These are phyloP conservation scores for Stenolophus ochropezus DNA, from an alignment of 2,888 invertebrate species.

Conservation along the genomic window DNA sequence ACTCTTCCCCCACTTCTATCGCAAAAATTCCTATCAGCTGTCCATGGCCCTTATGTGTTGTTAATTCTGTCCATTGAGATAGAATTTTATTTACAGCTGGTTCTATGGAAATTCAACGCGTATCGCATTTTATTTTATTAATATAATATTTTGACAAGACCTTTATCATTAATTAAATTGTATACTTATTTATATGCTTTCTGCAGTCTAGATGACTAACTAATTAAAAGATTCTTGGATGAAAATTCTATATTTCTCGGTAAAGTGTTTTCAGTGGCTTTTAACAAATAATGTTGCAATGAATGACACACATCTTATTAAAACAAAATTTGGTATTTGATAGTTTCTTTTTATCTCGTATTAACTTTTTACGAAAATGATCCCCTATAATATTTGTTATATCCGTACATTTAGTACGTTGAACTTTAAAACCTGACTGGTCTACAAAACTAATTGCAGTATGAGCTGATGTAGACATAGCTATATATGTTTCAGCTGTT, in stretches of 20 bases:
- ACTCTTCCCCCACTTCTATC: no score
- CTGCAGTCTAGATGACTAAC: constrained; percentile 64
- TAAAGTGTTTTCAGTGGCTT: constrained; percentile 64
- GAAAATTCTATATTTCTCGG: constrained; percentile 68
- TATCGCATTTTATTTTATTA: constrained; percentile 61
- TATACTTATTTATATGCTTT: constrained; percentile 62
- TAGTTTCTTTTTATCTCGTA: constrained; percentile 62
- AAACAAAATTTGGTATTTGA: constrained; percentile 65
- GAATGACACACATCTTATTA: constrained; percentile 70
- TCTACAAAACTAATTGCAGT: background rate
- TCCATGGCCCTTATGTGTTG: no score
- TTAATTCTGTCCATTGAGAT: constrained; percentile 67
- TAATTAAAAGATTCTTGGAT: constrained; percentile 66
- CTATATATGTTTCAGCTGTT: background rate
- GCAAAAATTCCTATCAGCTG: no score
- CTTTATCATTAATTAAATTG: constrained; percentile 63
- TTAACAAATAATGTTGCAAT: constrained; percentile 66
- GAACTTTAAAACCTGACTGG: constrained; percentile 60
- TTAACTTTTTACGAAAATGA: constrained; percentile 60
- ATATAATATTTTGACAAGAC: constrained; percentile 64
- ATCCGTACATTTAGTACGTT: constrained; percentile 63
- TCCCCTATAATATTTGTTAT: constrained; percentile 62
- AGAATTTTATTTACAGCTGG: constrained; percentile 65
- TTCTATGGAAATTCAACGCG: constrained; percentile 66
- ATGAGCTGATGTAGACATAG: background rate